Percentiles rank a stretch among this genome's conserved stretches.
Evolutionary conservation across 2,888 invertebrate species (phyloP).

Genomic region (Eilema depressum): DNA sequence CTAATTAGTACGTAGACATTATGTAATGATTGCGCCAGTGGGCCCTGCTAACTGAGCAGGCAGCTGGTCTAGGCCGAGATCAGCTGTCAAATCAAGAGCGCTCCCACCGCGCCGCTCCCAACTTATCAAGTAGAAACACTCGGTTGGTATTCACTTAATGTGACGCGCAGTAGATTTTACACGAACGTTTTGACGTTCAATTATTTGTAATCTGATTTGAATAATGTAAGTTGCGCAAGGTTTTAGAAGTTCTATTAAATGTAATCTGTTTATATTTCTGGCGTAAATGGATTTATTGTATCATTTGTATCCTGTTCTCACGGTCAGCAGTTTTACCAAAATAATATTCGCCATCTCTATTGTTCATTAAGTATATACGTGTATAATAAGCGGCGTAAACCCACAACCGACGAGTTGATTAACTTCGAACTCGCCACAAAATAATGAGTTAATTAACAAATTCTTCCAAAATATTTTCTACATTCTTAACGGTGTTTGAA

Average conservation of each 20-base stretch:
- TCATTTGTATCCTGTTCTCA: too few relatives aligned
- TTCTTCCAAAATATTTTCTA: slow-evolving; percentile 42
- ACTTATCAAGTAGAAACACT: slow-evolving; percentile 11
- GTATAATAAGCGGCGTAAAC: background rate
- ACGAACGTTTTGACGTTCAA: slow-evolving; percentile 23
- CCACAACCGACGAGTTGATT: slow-evolving; percentile 33
- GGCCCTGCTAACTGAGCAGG: slow-evolving; percentile 11
- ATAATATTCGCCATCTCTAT: too few relatives aligned
- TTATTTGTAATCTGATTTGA: background rate
- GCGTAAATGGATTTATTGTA: too few relatives aligned
- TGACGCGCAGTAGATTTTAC: slow-evolving; percentile 41
- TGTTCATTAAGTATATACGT: background rate
- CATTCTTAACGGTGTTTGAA: slow-evolving; percentile 43
- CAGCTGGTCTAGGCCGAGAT: slow-evolving; percentile 30
- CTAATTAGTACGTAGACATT: slow-evolving; percentile 23
- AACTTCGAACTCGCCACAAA: slow-evolving; percentile 32
- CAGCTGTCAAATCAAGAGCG: slow-evolving; percentile 45
- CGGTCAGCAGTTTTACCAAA: too few relatives aligned
- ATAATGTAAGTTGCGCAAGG: background rate
- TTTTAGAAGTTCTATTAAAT: background rate
- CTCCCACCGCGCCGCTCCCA: slow-evolving; percentile 23
- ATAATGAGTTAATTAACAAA: slow-evolving; percentile 49
- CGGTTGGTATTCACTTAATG: slow-evolving; percentile 25
- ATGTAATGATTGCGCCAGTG: slow-evolving; percentile 15
- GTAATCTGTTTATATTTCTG: background rate